Conservation (phyloP, 1,140 invertebrate species). For the Drosophila trapezifrons region DNA sequence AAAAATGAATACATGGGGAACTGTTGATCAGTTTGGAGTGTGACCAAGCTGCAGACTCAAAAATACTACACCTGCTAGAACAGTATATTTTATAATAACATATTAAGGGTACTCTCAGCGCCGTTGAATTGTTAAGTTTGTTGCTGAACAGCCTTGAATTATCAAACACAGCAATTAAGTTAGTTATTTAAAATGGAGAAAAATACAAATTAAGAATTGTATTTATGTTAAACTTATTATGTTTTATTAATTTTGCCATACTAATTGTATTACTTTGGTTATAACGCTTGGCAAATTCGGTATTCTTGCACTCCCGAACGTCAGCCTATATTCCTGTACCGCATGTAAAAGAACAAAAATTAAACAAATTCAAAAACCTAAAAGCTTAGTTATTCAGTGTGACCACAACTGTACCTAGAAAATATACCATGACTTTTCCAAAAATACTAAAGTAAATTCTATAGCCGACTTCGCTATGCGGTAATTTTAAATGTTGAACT, state of each 20-base stretch:
- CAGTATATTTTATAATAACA: background rate
- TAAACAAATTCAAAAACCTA: background rate
- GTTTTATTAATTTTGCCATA: too few relatives aligned
- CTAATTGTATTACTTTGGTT: too few relatives aligned
- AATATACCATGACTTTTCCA: background rate
- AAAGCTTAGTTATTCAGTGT: background rate
- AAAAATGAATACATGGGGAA: slow-evolving; percentile 19
- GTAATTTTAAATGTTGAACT: background rate
- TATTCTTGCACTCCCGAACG: too few relatives aligned
- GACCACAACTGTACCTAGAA: background rate
- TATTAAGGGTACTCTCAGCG: background rate
- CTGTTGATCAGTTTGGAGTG: slow-evolving; percentile 10
- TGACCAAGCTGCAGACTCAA: background rate
- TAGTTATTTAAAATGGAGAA: too few relatives aligned
- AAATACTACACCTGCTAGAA: background rate
- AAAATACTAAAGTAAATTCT: background rate
- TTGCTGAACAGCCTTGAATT: background rate
- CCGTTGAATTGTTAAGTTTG: background rate
- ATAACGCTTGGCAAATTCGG: too few relatives aligned
- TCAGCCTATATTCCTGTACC: too few relatives aligned
- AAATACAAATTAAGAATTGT: too few relatives aligned
- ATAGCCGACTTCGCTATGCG: background rate
- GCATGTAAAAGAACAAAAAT: too few relatives aligned
- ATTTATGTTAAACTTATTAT: too few relatives aligned
- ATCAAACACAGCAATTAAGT: background rate